Conservation (phyloP, 2,888 invertebrate species). For the Drosophila monieri region DNA sequence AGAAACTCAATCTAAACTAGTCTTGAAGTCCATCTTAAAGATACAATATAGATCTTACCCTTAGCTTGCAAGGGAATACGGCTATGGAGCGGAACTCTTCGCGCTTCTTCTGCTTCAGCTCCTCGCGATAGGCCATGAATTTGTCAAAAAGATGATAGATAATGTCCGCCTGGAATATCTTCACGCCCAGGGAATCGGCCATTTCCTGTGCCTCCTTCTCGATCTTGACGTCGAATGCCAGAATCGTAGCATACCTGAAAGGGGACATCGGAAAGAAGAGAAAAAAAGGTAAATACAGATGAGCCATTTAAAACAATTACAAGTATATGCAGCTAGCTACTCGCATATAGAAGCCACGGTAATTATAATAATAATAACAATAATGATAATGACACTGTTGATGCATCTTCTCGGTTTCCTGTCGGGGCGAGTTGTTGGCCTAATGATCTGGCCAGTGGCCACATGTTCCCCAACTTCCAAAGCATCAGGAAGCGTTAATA, state of each 20-base stretch:
- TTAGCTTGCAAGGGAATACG: slow-evolving; percentile 98
- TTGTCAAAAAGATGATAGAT: slow-evolving; percentile 99
- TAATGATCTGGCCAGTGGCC: slow-evolving; percentile 53
- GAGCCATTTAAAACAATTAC: slow-evolving; percentile 72
- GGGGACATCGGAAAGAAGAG: neutral
- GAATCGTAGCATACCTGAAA: slow-evolving; percentile 95
- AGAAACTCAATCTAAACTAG: slow-evolving; percentile 4
- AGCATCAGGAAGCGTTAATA: slow-evolving; percentile 71
- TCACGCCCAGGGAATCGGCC: slow-evolving; percentile 96
- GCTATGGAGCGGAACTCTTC: slow-evolving; percentile 98
- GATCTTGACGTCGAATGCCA: slow-evolving; percentile 99
- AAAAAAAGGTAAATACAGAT: slow-evolving; percentile 19
- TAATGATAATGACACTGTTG: slow-evolving; percentile 33
- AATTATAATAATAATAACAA: slow-evolving; percentile 46
- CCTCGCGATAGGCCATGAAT: slow-evolving; percentile 96
- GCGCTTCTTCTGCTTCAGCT: slow-evolving; percentile 94
- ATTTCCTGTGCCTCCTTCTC: slow-evolving; percentile 99
- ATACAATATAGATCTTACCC: slow-evolving; percentile 85
- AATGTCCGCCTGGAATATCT: slow-evolving; percentile 99
- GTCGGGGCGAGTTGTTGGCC: slow-evolving; percentile 26
- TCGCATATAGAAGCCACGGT: slow-evolving; percentile 1
- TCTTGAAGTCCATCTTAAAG: neutral
- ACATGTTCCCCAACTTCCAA: slow-evolving; percentile 18
- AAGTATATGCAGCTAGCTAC: slow-evolving; percentile 32
- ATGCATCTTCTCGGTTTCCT: slow-evolving; percentile 18